Base-by-base conservation (phyloP, 1,140 invertebrate species). In the Camponotus pennsylvanicus region DNA sequence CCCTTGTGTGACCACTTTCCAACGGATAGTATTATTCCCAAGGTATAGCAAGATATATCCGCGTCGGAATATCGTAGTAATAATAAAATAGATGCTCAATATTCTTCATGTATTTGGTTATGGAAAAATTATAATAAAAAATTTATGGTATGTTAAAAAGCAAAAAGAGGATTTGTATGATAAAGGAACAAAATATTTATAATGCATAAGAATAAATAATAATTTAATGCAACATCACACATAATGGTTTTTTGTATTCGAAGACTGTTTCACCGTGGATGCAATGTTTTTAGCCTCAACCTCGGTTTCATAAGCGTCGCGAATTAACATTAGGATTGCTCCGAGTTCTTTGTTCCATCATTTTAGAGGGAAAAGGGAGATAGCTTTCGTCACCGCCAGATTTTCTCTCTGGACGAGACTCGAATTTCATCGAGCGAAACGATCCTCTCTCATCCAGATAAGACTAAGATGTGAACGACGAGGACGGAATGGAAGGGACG, bases 401-500 rank as follows among this genome's bases (percentile, higher is more conserved):
- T 66, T 52, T 27, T 63, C 66, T 86, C 83, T 42, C 34, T 34
- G 40, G 18, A 80, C 71, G 78, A 79, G 77, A 86, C 84, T 69
- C 76, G 85, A 89, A 89, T 89, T 89, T 80, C 85, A 89, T 84
- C 55, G 70, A 37, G 52, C n/a, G 77, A 89, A 89, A 89, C 86
- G 70, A 82, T 6, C 4, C 52, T 63, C 69, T 85, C 49, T 15
- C 34, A 71, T 77, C 61, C 63, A 80, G 88, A 87, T 90, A 87
- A 89, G 75, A 77, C 66, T 83, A 73, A 83, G 55, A 18, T 45
- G n/a, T 21, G 45, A 27, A 59, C 21, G 63, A 67, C 15, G 8
- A 18, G 18, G 49, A 18, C 32, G 52, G 34, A 18, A 70, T 42
- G 21, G 13, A 27, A n/a, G 21, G 11, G 15, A 59, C 6, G 75